Evolutionary conservation across 1,140 invertebrate genomes (phyloP), one percentile per base, ranked within the genome.

Genomic region (Alviniconcha marisindica): DNA sequence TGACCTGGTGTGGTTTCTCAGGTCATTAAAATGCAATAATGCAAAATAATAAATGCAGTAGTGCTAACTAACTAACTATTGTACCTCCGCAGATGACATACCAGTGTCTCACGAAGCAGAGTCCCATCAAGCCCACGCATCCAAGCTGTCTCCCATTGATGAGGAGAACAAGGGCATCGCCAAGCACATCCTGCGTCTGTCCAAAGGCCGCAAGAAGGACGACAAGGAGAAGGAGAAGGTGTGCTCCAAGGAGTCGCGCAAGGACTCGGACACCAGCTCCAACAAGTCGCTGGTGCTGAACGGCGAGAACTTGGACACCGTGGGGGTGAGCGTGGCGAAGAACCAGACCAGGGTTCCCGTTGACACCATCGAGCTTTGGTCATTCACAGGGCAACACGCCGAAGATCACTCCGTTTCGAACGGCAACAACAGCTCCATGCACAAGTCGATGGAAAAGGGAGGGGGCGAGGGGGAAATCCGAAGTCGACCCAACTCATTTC

Each of bases 81-180:
- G 7, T n/a, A 7, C 63, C 63, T 12, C 42, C 15, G 3, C 85
- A 91, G 90, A 91, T 81, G 90, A 91, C 74, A 91, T 91, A n/a
- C 83, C 86, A n/a, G 83, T 91, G 2, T 82, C 86, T 36, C 48
- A 84, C 28, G 86, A 85, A 24, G 83, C 79, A 28, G 89, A 89
- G 24, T 42, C 73, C 42, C 15, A 87, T 85, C 88, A 87, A 18
- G 88, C 88, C 18, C 80, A 88, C 21, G 85, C 88, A 78, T 87
- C 88, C 66, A 84, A 36, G 56, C 56, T 36, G 28, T 81, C 60
- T 78, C 84, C 77, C 40, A 81, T 71, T 63, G 82, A 69, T 76
- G 82, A 84, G 66, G 83, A 40, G 48, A 83, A 73, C n/a, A 83
- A 77, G 76, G 79, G 48, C 14, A 24, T 63, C 24, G 42, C 69